A percentile compares a stretch with the other conserved stretches of the same genome.
Conservation (phyloP, 23 tunicate species). For the Styela clava region DNA sequence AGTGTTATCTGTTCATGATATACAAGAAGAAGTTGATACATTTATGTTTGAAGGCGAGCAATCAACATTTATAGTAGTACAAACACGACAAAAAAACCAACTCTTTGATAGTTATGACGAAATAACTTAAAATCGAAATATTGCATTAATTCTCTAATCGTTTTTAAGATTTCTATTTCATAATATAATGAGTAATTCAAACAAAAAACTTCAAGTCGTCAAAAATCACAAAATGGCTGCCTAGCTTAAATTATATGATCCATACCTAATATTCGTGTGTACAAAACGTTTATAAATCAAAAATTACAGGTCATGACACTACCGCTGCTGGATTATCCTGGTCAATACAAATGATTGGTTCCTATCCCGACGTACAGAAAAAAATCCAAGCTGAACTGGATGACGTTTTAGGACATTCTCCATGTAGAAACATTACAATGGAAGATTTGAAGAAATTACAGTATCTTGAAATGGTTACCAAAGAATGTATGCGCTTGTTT, state of each 20-base stretch:
- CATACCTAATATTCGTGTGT: too few species aligned
- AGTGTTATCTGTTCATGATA: constrained; percentile 53
- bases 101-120: too few species aligned
- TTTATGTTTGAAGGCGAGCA: constrained; percentile 90
- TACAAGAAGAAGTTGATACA: constrained; percentile 98
- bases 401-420: constrained; percentile 57
- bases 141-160: too few species aligned
- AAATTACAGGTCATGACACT: constrained; percentile 85
- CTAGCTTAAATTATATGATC: too few species aligned
- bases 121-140: too few species aligned
- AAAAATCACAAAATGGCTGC: too few species aligned
- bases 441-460: constrained; percentile 68
- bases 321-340: constrained; percentile 97
- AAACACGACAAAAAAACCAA: too few species aligned
- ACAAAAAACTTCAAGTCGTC: too few species aligned
- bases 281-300: too few species aligned
- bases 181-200: too few species aligned
- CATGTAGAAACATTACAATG: constrained; percentile 21
- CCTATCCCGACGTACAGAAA: constrained; percentile 65
- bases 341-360: constrained; percentile 74
- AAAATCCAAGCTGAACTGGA: constrained; percentile 75
- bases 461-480: constrained; percentile 79
- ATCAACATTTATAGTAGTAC: not conserved
- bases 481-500: constrained; percentile 78
- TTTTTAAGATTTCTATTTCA: too few species aligned